Conservation (phyloP, 2,797 vertebrate genomes). For the Knipowitschia caucasica region DNA sequence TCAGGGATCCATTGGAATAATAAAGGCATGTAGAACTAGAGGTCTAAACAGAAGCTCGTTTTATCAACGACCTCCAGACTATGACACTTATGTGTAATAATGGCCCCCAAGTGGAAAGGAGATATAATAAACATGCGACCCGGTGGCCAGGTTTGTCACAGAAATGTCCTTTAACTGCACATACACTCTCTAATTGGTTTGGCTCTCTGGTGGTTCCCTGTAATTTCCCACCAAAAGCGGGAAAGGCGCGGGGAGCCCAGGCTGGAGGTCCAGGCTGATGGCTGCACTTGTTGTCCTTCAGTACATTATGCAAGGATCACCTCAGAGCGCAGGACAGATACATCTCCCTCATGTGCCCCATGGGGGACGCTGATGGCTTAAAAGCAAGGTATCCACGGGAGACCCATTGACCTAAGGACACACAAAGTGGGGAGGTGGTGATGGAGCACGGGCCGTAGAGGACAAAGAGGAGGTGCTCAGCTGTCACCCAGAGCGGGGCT, state of each 20-base stretch:
- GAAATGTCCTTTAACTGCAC: slow-evolving; percentile 62
- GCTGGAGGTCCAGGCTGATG: slow-evolving; percentile 48
- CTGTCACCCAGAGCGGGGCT: slow-evolving; percentile 82
- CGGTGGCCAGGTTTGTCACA: slow-evolving; percentile 57
- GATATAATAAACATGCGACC: slow-evolving; percentile 77
- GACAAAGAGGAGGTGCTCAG: slow-evolving; percentile 49
- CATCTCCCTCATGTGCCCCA: slow-evolving; percentile 67
- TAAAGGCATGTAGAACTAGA: slow-evolving; percentile 43
- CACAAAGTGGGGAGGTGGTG: slow-evolving; percentile 59
- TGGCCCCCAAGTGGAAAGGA: slow-evolving; percentile 40
- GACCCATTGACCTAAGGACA: slow-evolving; percentile 75
- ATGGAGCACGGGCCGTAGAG: slow-evolving; percentile 64
- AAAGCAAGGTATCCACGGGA: slow-evolving; percentile 67
- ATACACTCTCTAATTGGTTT: slow-evolving; percentile 72
- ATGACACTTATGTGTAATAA: slow-evolving; percentile 60
- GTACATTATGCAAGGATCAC: slow-evolving; percentile 62
- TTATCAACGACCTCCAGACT: slow-evolving; percentile 58
- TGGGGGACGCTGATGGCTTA: slow-evolving; percentile 67
- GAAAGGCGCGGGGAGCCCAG: slow-evolving; percentile 6
- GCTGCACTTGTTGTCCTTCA: slow-evolving; percentile 56
- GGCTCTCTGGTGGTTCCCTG: slow-evolving; percentile 27
- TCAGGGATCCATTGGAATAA: slow-evolving; percentile 64
- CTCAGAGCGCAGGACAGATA: slow-evolving; percentile 62
- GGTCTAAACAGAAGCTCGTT: slow-evolving; percentile 49
- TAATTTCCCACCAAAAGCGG: slow-evolving; percentile 63